These are phyloP conservation scores for Brevimyrus niger DNA, from an alignment of 2,113 vertebrate genomes.

Conservation along the genomic window DNA sequence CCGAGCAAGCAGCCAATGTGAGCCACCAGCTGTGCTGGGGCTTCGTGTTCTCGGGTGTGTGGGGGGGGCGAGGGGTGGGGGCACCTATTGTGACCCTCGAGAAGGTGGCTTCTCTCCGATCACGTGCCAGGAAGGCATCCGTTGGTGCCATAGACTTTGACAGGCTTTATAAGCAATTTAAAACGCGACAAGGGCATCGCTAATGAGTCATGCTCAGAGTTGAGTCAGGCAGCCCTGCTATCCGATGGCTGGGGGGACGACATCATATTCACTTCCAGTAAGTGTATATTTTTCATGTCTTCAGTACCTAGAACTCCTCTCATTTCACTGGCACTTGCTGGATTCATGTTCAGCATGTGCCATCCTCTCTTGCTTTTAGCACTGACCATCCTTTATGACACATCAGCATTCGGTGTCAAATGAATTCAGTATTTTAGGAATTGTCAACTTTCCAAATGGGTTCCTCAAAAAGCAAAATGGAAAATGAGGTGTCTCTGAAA, in stretches of 20 bases:
- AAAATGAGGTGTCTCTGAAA: neutral
- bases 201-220: neutral
- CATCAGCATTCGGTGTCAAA: neutral
- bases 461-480: conserved; percentile 1
- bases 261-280: neutral
- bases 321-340: neutral
- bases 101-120: neutral
- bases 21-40: neutral
- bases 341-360: neutral
- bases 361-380: neutral
- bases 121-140: neutral
- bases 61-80: neutral
- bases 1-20: neutral
- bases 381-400: neutral
- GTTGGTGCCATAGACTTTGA: neutral
- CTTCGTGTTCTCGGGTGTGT: neutral
- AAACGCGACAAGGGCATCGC: neutral
- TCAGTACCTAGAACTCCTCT: neutral
- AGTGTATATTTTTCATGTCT: neutral
- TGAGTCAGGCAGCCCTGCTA: neutral
- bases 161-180: neutral
- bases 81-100: neutral
- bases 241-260: neutral
- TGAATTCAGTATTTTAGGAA: conserved; percentile 8
- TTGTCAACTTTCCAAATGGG: neutral